Evolutionary conservation across 2,113 vertebrate species (phyloP).

Genomic region (Atrichornis clamosus): DNA sequence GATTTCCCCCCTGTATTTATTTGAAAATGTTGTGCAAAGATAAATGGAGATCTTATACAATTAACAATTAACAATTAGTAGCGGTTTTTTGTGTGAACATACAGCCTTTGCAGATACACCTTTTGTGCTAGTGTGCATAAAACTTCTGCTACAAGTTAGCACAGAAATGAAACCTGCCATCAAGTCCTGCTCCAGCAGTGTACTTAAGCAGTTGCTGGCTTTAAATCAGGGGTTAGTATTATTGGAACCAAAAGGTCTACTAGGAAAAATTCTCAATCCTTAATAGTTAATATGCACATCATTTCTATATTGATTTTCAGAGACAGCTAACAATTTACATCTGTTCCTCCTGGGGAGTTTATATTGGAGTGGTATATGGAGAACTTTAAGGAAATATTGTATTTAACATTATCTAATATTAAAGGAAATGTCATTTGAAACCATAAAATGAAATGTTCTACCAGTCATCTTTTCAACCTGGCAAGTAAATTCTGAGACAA

Average conservation of each 20-base stretch:
- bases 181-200: not conserved
- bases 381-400: conserved; percentile 60
- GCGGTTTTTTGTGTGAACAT: not conserved
- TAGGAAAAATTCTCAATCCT: not conserved
- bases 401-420: not conserved
- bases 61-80: no score
- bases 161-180: not conserved
- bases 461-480: conserved; percentile 4
- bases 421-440: conserved; percentile 59
- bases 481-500: conserved; percentile 47
- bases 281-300: not conserved
- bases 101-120: not conserved
- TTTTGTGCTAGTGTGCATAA: not conserved
- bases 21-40: not conserved
- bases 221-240: not conserved
- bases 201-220: not conserved
- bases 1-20: not conserved
- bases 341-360: conserved; percentile 44
- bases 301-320: conserved; percentile 58
- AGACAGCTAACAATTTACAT: conserved; percentile 16
- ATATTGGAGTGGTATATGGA: conserved; percentile 37
- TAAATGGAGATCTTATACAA: not conserved
- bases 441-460: conserved; percentile 47
- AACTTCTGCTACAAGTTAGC: not conserved
- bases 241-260: not conserved